Evolutionary conservation across 2,797 vertebrate species (phyloP).

Genomic region (Thamnophis elegans): DNA sequence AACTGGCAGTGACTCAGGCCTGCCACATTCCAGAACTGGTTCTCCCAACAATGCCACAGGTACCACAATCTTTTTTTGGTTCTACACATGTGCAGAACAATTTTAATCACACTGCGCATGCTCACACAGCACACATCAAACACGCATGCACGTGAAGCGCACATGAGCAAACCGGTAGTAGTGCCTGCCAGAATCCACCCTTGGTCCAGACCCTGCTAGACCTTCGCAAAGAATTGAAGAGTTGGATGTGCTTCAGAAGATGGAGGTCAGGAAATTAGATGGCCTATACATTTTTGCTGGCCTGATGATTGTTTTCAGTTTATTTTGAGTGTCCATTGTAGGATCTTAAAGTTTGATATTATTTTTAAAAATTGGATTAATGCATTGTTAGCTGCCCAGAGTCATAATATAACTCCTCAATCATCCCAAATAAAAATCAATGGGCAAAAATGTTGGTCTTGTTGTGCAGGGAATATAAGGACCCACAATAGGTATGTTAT

Average conservation of each 20-base stretch:
- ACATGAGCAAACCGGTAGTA: too few relatives aligned
- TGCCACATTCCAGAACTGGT: too few relatives aligned
- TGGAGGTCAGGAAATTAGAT: neutral
- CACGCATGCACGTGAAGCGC: too few relatives aligned
- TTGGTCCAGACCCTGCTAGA: neutral
- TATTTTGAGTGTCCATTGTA: neutral
- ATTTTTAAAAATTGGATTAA: neutral
- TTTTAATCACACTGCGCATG: too few relatives aligned
- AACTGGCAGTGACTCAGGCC: too few relatives aligned
- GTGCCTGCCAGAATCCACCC: too few relatives aligned
- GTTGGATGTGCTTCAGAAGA: neutral
- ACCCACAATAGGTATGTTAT: conserved; percentile 3
- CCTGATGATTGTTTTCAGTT: neutral
- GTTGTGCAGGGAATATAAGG: too few relatives aligned
- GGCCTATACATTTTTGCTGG: neutral
- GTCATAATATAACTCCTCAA: neutral
- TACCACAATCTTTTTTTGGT: too few relatives aligned
- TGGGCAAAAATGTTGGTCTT: neutral
- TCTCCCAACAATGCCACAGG: too few relatives aligned
- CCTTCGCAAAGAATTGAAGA: neutral
- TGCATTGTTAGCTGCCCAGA: neutral
- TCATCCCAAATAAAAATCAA: neutral
- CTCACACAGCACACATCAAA: too few relatives aligned
- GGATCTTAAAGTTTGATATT: neutral
- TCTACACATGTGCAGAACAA: too few relatives aligned